Conservation (phyloP, 2,113 vertebrate genomes). For the Sphyrna mokarran region DNA sequence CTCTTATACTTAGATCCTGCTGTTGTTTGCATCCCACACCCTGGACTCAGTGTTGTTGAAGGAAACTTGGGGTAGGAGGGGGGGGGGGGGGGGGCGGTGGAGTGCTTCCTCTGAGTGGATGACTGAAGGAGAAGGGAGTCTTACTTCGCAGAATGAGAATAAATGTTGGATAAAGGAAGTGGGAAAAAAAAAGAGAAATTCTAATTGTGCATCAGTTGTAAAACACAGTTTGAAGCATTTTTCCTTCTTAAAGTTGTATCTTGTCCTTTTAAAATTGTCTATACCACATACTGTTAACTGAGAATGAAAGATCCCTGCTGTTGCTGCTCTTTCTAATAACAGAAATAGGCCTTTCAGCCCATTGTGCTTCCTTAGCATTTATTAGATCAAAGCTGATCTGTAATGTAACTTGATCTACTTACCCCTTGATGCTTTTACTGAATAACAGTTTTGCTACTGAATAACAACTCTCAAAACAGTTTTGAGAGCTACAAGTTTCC, state of each 20-base stretch:
- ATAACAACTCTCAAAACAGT: too few species aligned
- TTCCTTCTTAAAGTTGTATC: background rate
- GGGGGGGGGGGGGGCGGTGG: too few species aligned
- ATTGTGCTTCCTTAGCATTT: background rate
- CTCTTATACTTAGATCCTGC: background rate
- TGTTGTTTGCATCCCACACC: background rate
- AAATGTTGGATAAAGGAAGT: background rate
- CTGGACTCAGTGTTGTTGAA: background rate
- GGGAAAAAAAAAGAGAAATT: background rate
- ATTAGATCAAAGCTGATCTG: background rate
- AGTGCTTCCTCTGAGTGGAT: background rate
- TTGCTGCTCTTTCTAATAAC: background rate
- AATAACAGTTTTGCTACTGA: too few species aligned
- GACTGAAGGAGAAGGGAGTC: background rate
- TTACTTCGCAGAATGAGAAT: background rate
- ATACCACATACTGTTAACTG: background rate
- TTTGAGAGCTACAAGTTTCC: background rate
- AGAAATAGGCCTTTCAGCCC: background rate
- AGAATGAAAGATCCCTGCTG: background rate
- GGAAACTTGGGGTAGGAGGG: background rate
- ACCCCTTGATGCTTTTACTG: background rate
- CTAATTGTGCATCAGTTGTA: background rate
- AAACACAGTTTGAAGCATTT: background rate
- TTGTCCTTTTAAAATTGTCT: background rate
- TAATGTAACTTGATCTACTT: background rate